A percentile compares a stretch with the other conserved stretches of the same genome.
Evolutionary conservation across 2,113 vertebrate genomes (phyloP).

Genomic region (Tetrao urogallus): DNA sequence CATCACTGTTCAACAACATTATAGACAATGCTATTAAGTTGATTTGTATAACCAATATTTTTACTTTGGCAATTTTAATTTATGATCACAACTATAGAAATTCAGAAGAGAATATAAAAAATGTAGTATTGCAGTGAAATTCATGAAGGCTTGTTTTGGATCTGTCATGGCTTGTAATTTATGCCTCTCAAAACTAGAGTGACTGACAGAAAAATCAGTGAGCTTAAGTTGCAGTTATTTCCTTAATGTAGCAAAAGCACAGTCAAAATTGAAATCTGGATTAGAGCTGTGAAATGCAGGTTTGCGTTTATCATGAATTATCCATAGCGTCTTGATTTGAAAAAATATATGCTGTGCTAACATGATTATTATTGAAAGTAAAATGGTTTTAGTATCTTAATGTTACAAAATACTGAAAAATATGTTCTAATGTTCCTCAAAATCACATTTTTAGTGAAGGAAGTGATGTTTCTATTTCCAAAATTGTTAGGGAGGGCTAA

Average conservation of each 20-base stretch:
- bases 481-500: not conserved
- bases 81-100: not conserved
- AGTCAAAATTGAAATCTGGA: not conserved
- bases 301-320: not conserved
- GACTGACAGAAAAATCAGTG: not conserved
- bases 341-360: not conserved
- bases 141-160: not conserved
- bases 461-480: not conserved
- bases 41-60: not conserved
- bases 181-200: not conserved
- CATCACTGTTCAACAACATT: not conserved
- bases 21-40: not conserved
- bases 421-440: not conserved
- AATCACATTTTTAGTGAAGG: not conserved
- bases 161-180: not conserved
- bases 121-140: not conserved
- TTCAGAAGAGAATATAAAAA: not conserved
- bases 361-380: not conserved
- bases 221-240: not conserved
- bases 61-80: not conserved
- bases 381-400: not conserved
- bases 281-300: not conserved
- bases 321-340: not conserved
- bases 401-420: not conserved
- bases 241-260: not conserved